These are phyloP conservation scores for Leptopilina myrica DNA, from an alignment of 2,888 invertebrate species.

Conservation along the genomic window DNA sequence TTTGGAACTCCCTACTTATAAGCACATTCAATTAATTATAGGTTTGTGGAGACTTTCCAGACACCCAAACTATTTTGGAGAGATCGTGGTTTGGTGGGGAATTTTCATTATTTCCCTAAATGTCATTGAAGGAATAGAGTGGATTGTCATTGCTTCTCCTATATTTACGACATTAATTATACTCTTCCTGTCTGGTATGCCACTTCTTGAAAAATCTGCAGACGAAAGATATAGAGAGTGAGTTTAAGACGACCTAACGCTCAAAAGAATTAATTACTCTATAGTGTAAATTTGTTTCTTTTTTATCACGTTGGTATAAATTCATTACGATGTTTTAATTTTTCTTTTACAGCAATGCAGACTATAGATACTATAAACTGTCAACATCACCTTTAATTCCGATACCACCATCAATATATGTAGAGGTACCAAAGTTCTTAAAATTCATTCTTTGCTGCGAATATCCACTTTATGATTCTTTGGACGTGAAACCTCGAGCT, in stretches of 20 bases:
- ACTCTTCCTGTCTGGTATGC: slow-evolving; percentile 93
- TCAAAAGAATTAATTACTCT: too few relatives aligned
- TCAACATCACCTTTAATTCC: slow-evolving; percentile 94
- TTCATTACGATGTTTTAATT: background rate
- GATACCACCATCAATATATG: slow-evolving; percentile 90
- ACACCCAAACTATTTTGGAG: slow-evolving; percentile 97
- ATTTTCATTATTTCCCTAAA: slow-evolving; percentile 93
- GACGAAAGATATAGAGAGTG: slow-evolving; percentile 93
- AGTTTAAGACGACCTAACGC: background rate
- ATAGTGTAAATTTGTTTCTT: too few relatives aligned
- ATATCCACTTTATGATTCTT: slow-evolving; percentile 90
- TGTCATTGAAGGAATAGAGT: slow-evolving; percentile 90
- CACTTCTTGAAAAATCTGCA: slow-evolving; percentile 89
- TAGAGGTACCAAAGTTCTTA: slow-evolving; percentile 89
- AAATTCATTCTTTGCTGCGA: slow-evolving; percentile 93
- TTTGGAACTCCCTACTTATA: too few relatives aligned
- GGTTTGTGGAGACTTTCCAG: slow-evolving; percentile 92
- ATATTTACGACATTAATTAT: slow-evolving; percentile 92
- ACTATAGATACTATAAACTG: slow-evolving; percentile 91
- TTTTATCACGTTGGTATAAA: too few relatives aligned
- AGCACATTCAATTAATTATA: too few relatives aligned
- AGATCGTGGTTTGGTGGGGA: slow-evolving; percentile 96
- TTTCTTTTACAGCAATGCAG: slow-evolving; percentile 82
- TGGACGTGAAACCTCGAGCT: slow-evolving; percentile 82
- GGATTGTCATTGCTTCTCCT: slow-evolving; percentile 91